Conservation (phyloP, 2,113 vertebrate genomes). For the Pionites leucogaster region DNA sequence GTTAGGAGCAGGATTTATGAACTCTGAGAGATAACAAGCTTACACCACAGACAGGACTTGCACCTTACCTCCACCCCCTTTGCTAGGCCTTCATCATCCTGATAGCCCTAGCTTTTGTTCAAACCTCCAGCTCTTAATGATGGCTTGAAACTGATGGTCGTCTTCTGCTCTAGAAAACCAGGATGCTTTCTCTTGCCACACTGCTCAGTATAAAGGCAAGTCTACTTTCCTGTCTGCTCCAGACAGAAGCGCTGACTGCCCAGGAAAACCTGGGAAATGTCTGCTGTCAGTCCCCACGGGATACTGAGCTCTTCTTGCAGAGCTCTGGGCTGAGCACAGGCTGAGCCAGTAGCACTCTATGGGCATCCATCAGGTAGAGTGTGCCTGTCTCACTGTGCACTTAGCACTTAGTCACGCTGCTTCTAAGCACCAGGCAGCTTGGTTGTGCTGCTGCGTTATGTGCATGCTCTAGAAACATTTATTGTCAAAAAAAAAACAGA, state of each 20-base stretch:
- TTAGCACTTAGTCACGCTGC: background rate
- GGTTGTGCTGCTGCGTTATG: background rate
- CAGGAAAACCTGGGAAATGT: background rate
- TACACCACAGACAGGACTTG: background rate
- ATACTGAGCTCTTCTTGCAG: background rate
- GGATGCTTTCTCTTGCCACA: background rate
- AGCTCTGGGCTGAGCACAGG: background rate
- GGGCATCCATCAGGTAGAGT: background rate
- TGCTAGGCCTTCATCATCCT: background rate
- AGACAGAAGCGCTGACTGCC: background rate
- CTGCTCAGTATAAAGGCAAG: background rate
- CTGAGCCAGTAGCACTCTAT: background rate
- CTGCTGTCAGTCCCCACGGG: background rate
- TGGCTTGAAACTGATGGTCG: background rate
- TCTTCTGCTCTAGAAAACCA: background rate
- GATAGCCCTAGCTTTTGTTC: background rate
- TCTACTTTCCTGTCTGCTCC: background rate
- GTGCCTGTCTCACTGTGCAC: background rate
- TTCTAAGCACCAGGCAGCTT: background rate
- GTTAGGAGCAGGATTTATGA: background rate
- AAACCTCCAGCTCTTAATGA: background rate
- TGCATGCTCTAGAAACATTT: background rate
- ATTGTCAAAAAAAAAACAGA: background rate
- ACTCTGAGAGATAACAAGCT: background rate
- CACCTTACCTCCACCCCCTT: background rate